These are phyloP conservation scores for Caenorhabditis macrosperma DNA, from an alignment of 2,888 invertebrate genomes.

Conservation along the genomic window DNA sequence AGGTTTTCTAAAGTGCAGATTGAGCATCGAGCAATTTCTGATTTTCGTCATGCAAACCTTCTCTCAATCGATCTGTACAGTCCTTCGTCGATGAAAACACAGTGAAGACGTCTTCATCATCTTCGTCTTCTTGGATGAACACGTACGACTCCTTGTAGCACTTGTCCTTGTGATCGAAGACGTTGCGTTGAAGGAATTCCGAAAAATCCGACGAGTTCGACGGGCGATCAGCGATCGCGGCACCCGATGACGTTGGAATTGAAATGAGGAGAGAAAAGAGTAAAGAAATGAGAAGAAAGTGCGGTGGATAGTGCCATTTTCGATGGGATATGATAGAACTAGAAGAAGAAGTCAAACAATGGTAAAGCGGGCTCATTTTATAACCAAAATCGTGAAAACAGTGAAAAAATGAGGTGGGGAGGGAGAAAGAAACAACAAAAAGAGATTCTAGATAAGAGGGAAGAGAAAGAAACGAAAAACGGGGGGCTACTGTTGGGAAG, in stretches of 20 bases:
- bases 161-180: constrained; percentile 20
- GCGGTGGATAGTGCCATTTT: neutral
- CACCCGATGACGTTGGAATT: neutral
- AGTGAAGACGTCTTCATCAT: neutral
- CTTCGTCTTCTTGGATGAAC: neutral
- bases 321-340: neutral
- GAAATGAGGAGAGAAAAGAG: neutral
- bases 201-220: neutral
- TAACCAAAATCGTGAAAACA: constrained; percentile 15
- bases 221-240: neutral
- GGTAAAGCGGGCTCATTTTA: constrained; percentile 12
- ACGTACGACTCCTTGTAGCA: constrained; percentile 40
- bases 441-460: constrained; percentile 12
- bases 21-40: neutral
- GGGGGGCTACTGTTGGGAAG: neutral
- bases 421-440: constrained; percentile 18
- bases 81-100: constrained; percentile 20
- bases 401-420: constrained; percentile 26
- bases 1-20: neutral
- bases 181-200: constrained; percentile 10
- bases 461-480: neutral
- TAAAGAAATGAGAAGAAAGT: neutral
- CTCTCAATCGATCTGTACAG: constrained; percentile 7
- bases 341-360: constrained; percentile 7
- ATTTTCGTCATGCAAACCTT: constrained; percentile 16